A percentile compares a stretch with the other conserved stretches of the same genome.
phyloP scores from a whole-genome alignment of 2,113 vertebrate species.

The Condylura cristata region DNA sequence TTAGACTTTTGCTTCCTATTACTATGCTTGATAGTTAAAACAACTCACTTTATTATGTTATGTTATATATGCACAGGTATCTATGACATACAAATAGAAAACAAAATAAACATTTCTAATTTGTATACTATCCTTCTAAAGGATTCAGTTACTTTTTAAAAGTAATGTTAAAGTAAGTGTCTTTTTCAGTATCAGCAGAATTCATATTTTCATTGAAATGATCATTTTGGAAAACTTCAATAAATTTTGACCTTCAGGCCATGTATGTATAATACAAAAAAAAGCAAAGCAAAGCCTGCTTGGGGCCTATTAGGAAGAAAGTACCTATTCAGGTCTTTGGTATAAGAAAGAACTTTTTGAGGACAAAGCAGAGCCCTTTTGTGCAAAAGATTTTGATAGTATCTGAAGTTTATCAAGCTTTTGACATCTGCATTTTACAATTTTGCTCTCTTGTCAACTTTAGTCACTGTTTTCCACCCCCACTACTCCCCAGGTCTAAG shows the following conservation, averaged over 20 bases:
- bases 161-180: background rate
- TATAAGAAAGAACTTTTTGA: background rate
- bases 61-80: background rate
- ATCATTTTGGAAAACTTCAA: background rate
- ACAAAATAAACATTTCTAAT: constrained; percentile 22
- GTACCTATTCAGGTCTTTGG: background rate
- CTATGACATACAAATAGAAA: background rate
- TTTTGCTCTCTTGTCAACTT: background rate
- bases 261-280: background rate
- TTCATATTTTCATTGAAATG: background rate
- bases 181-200: background rate
- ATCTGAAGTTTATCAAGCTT: background rate
- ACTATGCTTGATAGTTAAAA: background rate
- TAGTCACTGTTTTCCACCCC: background rate
- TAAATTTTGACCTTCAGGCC: background rate
- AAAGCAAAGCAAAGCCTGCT: background rate
- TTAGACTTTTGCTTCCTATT: background rate
- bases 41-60: background rate
- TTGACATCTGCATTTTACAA: background rate
- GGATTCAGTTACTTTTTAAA: background rate
- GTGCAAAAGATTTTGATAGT: background rate
- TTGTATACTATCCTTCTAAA: background rate
- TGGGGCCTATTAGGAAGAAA: background rate
- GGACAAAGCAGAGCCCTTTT: background rate
- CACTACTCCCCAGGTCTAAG: background rate